phyloP scores from a whole-genome alignment of 2,797 vertebrate genomes.

The Bovichtus variegatus region DNA sequence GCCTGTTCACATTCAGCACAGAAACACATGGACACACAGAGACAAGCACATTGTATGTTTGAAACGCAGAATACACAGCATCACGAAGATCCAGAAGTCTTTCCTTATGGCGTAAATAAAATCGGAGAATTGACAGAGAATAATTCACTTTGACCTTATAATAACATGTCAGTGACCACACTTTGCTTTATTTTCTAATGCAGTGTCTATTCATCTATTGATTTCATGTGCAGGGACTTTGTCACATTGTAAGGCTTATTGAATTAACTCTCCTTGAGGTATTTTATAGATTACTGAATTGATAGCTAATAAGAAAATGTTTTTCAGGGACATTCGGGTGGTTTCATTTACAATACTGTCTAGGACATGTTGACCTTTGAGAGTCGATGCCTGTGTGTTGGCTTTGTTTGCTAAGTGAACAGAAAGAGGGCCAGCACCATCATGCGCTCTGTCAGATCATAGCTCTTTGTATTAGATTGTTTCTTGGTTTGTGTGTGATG shows the following conservation, averaged over 20 bases:
- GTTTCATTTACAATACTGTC: slow-evolving; percentile 1
- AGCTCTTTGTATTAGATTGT: neutral
- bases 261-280: neutral
- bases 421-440: neutral
- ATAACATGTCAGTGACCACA: slow-evolving; percentile 16
- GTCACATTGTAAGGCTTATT: neutral
- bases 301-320: slow-evolving; percentile 8
- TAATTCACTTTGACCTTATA: slow-evolving; percentile 26
- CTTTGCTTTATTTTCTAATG: slow-evolving; percentile 15
- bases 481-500: neutral
- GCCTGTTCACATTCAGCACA: slow-evolving; percentile 14
- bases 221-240: slow-evolving; percentile 17
- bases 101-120: slow-evolving; percentile 3
- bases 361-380: slow-evolving; percentile 18
- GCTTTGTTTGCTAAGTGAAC: slow-evolving; percentile 13
- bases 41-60: neutral
- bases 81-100: neutral
- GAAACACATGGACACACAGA: slow-evolving; percentile 6
- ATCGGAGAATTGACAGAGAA: slow-evolving; percentile 13
- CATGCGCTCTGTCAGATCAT: neutral
- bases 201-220: slow-evolving; percentile 12
- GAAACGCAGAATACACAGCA: neutral
- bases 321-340: slow-evolving; percentile 9
- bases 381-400: slow-evolving; percentile 3
- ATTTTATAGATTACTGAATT: neutral